These are phyloP conservation scores for Gymnogyps californianus DNA, from an alignment of 2,113 vertebrate genomes.

Conservation along the genomic window DNA sequence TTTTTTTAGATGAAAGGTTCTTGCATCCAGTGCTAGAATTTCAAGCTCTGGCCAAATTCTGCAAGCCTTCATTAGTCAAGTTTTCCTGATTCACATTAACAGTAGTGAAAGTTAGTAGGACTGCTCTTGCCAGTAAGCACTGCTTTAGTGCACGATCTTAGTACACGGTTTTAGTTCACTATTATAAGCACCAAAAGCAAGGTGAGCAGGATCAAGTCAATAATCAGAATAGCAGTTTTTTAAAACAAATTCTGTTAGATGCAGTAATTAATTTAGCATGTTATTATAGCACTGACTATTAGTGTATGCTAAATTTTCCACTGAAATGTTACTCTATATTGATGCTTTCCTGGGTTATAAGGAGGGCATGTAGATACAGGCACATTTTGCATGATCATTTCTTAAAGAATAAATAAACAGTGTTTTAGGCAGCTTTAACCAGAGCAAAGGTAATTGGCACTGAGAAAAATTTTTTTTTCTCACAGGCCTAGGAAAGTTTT, in stretches of 20 bases:
- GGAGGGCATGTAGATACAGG: background rate
- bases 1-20: background rate
- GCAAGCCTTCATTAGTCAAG: background rate
- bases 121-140: background rate
- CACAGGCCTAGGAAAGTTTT: background rate
- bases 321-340: background rate
- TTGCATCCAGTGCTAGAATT: background rate
- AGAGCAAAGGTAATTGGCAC: background rate
- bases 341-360: background rate
- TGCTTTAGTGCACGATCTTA: background rate
- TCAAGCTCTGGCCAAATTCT: background rate
- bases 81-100: background rate
- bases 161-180: background rate
- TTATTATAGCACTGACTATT: background rate
- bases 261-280: background rate
- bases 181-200: background rate
- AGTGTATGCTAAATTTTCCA: background rate
- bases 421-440: background rate
- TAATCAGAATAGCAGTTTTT: background rate
- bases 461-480: background rate
- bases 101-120: background rate
- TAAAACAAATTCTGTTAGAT: background rate
- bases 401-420: background rate
- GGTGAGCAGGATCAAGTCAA: background rate
- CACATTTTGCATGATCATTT: background rate